phyloP scores from a whole-genome alignment of 2,888 invertebrate genomes.

The Sesamia inferens region DNA sequence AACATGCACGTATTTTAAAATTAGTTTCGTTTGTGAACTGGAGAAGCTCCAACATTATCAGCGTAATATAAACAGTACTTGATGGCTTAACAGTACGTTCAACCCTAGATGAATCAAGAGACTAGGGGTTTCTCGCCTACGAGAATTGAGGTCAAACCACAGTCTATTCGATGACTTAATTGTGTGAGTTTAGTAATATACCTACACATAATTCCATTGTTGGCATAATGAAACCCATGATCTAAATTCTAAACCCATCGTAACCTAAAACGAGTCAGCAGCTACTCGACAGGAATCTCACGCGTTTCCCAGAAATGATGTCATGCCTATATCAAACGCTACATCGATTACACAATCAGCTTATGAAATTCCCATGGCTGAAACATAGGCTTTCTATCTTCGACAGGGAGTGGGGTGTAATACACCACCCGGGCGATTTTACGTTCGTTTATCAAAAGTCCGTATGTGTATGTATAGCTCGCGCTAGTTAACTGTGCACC shows the following conservation, averaged over 20 bases:
- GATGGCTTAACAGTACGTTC: not conserved
- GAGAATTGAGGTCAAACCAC: constrained; percentile 49
- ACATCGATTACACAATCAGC: not conserved
- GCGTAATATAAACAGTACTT: not conserved
- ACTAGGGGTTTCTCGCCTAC: constrained; percentile 22
- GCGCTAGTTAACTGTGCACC: no score
- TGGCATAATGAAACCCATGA: not conserved
- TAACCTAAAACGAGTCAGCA: not conserved
- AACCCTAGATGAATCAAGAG: not conserved
- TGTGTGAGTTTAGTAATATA: not conserved
- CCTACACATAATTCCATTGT: not conserved
- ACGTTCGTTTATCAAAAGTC: no score
- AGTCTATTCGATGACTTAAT: constrained; percentile 32
- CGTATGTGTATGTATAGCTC: no score
- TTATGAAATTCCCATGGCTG: not conserved
- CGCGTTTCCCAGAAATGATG: not conserved
- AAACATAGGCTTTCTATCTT: not conserved
- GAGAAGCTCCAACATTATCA: not conserved
- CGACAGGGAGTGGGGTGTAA: not conserved
- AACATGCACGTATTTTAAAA: no score
- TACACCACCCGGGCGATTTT: no score
- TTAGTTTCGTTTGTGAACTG: no score
- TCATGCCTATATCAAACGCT: not conserved
- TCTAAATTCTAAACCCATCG: not conserved
- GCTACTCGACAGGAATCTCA: not conserved